Evolutionary conservation across 2,797 vertebrate species (phyloP).

Genomic region (Sylvilagus floridanus): DNA sequence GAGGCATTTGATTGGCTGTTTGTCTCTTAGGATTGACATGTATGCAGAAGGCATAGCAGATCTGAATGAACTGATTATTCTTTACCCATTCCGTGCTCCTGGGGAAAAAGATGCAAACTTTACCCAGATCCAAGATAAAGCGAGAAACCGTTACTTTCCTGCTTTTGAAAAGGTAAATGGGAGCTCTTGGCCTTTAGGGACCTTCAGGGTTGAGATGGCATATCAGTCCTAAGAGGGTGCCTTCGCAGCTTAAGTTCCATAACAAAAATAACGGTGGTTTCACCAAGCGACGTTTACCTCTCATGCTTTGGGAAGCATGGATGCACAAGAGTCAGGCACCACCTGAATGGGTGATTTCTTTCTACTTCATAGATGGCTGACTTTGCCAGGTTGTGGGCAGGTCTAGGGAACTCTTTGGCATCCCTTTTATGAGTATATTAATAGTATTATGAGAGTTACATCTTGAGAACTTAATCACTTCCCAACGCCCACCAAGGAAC

Average conservation of each 20-base stretch:
- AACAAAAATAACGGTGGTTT: background rate
- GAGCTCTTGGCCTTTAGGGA: background rate
- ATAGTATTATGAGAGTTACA: no score
- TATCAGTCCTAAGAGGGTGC: background rate
- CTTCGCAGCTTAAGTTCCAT: no score
- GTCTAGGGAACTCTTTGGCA: background rate
- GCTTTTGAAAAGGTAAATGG: constrained; percentile 79
- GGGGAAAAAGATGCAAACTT: constrained; percentile 62
- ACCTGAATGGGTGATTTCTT: background rate
- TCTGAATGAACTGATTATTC: background rate
- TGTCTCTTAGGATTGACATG: constrained; percentile 77
- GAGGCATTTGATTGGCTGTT: background rate
- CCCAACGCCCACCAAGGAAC: no score
- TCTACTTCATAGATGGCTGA: background rate
- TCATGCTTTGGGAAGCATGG: background rate
- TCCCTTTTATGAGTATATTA: no score
- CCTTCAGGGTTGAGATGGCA: background rate
- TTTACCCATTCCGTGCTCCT: background rate
- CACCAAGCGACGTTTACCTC: background rate
- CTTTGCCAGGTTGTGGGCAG: background rate
- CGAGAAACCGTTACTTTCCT: constrained; percentile 66
- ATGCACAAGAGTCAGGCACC: background rate
- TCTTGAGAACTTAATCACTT: no score
- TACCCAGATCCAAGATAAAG: constrained; percentile 9
- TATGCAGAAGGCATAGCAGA: constrained; percentile 74